These are phyloP conservation scores for Piezodorus guildinii DNA, from an alignment of 1,140 invertebrate species.

Conservation along the genomic window DNA sequence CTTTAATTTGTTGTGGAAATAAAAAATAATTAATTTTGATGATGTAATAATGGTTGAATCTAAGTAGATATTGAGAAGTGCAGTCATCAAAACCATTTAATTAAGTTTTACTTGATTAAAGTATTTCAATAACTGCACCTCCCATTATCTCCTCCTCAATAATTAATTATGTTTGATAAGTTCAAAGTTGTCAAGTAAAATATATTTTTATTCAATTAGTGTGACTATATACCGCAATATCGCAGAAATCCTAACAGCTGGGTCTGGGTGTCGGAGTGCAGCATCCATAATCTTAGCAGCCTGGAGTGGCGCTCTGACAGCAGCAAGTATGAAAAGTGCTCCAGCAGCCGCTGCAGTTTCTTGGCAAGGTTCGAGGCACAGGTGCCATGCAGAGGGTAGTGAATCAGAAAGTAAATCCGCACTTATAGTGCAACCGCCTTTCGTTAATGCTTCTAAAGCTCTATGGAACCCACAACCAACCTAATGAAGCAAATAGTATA, in stretches of 20 bases:
- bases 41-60: too few species aligned
- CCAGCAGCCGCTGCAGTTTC: conserved; percentile 71
- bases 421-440: conserved; percentile 79
- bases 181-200: too few species aligned
- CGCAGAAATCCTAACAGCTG: conserved; percentile 61
- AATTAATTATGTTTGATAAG: too few species aligned
- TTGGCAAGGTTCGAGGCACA: conserved; percentile 70
- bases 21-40: too few species aligned
- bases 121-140: too few species aligned
- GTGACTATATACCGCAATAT: conserved; percentile 51
- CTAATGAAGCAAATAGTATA: conserved; percentile 31
- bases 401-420: conserved; percentile 82
- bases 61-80: too few species aligned
- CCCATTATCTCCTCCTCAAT: too few species aligned
- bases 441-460: conserved; percentile 76
- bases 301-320: conserved; percentile 78
- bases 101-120: too few species aligned
- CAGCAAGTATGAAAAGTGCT: conserved; percentile 80
- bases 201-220: too few species aligned
- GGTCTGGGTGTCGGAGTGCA: conserved; percentile 71
- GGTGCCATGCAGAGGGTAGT: conserved; percentile 84
- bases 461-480: conserved; percentile 80
- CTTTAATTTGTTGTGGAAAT: too few species aligned
- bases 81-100: too few species aligned
- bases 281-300: conserved; percentile 78